A percentile compares a stretch with the other conserved stretches of the same genome.
phyloP scores from a whole-genome alignment of 37 sponge, comb jelly and placozoan genomes.

The Amphimedon queenslandica region DNA sequence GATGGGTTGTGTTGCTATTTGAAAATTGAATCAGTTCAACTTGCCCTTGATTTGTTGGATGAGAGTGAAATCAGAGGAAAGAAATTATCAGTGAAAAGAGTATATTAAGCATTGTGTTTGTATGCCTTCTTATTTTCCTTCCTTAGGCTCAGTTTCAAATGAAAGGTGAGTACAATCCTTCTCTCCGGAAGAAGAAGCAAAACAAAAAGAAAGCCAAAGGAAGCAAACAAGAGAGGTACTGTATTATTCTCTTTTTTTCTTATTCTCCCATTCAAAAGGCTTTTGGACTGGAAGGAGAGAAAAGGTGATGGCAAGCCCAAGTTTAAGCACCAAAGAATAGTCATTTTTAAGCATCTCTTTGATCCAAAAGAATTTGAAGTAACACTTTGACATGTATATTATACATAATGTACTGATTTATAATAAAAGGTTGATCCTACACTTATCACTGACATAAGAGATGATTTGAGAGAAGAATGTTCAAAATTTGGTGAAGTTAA shows the following conservation, averaged over 20 bases:
- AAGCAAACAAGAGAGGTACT: constrained; percentile 44
- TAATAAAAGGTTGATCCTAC: constrained; percentile 62
- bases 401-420: neutral
- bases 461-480: constrained; percentile 85
- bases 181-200: constrained; percentile 82
- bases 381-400: neutral
- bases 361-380: constrained; percentile 92
- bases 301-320: constrained; percentile 38
- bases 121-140: too few species aligned
- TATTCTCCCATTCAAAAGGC: constrained; percentile 36
- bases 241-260: too few species aligned
- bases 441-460: constrained; percentile 75
- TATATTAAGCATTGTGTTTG: too few species aligned
- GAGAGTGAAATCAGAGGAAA: constrained; percentile 25
- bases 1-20: constrained; percentile 93
- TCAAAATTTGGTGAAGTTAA: constrained; percentile 89
- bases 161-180: constrained; percentile 89
- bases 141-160: constrained; percentile 76
- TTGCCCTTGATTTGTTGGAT: constrained; percentile 83
- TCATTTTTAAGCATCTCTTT: constrained; percentile 83
- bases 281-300: constrained; percentile 78
- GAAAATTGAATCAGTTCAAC: constrained; percentile 82
- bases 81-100: constrained; percentile 58
- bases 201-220: constrained; percentile 66
- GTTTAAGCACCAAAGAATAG: constrained; percentile 74